A percentile compares a stretch with the other conserved stretches of the same genome.
Conservation (phyloP, 1,140 invertebrate genomes). For the Sminthurinus signatus region DNA sequence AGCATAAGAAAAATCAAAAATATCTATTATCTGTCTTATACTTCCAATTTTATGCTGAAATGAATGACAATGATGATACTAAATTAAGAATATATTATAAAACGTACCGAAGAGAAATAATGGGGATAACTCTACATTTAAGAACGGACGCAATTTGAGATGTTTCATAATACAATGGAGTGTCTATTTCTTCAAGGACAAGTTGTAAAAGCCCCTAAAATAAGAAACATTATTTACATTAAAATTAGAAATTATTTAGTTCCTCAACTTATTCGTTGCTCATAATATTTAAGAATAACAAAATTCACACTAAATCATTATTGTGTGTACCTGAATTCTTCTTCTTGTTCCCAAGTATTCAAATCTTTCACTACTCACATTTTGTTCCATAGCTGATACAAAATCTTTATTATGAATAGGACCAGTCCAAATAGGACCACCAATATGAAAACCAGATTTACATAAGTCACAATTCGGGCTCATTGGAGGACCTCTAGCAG, state of each 20-base stretch:
- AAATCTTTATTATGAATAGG: conserved; percentile 75
- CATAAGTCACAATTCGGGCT: conserved; percentile 67
- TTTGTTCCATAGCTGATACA: conserved; percentile 53
- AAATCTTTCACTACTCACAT: conserved; percentile 42
- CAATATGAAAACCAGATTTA: conserved; percentile 66
- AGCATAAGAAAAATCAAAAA: not conserved
- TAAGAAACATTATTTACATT: too few species aligned
- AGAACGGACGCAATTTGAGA: conserved; percentile 58
- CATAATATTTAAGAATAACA: not conserved
- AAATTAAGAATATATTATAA: not conserved
- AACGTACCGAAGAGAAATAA: conserved; percentile 13
- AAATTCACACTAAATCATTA: not conserved
- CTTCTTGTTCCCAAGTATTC: conserved; percentile 23
- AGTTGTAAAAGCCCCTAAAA: conserved; percentile 35
- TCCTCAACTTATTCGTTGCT: too few species aligned
- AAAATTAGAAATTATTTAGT: too few species aligned
- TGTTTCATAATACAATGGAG: conserved; percentile 79
- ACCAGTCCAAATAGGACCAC: conserved; percentile 89
- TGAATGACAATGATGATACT: not conserved
- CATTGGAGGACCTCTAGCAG: conserved; percentile 59
- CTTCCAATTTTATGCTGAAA: not conserved
- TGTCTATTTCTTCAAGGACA: conserved; percentile 55
- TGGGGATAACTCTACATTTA: conserved; percentile 46
- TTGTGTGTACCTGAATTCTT: conserved; percentile 25
- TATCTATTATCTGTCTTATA: not conserved